A percentile compares a stretch with the other conserved stretches of the same genome.
phyloP scores from a whole-genome alignment of 2,888 invertebrate species.

The Troides aeacus region DNA sequence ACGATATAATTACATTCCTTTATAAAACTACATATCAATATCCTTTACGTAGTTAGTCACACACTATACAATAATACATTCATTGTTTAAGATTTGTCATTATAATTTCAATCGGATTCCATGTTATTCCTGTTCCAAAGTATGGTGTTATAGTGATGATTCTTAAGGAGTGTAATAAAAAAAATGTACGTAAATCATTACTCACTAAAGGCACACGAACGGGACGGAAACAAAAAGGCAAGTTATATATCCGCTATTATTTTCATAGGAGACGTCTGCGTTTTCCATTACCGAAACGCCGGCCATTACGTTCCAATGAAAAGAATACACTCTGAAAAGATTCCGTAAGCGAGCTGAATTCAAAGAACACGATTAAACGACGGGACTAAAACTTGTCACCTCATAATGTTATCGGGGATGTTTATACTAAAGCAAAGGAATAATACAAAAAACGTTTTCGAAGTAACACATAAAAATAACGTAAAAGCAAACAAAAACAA shows the following conservation, averaged over 20 bases:
- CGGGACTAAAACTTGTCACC: slow-evolving; percentile 3
- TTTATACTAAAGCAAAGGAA: background rate
- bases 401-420: background rate
- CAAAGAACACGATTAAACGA: slow-evolving; percentile 1
- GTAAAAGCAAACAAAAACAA: background rate
- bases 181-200: too few relatives aligned
- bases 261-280: background rate
- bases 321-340: slow-evolving; percentile 4
- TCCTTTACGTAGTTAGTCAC: too few relatives aligned
- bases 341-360: slow-evolving; percentile 4
- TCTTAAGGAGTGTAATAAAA: too few relatives aligned
- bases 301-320: slow-evolving; percentile 1
- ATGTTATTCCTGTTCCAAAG: too few relatives aligned
- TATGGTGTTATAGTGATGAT: too few relatives aligned
- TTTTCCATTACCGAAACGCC: slow-evolving; percentile 8
- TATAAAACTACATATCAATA: too few relatives aligned
- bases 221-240: background rate
- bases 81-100: too few relatives aligned
- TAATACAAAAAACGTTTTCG: background rate
- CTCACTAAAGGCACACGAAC: background rate
- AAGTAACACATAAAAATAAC: too few relatives aligned
- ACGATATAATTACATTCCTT: too few relatives aligned
- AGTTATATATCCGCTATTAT: background rate
- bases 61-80: too few relatives aligned
- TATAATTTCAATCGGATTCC: too few relatives aligned